Percentiles rank a stretch among this genome's conserved stretches.
These are phyloP conservation scores for Aldabrachelys gigantea DNA, from an alignment of 2,113 vertebrate species.

Conservation along the genomic window DNA sequence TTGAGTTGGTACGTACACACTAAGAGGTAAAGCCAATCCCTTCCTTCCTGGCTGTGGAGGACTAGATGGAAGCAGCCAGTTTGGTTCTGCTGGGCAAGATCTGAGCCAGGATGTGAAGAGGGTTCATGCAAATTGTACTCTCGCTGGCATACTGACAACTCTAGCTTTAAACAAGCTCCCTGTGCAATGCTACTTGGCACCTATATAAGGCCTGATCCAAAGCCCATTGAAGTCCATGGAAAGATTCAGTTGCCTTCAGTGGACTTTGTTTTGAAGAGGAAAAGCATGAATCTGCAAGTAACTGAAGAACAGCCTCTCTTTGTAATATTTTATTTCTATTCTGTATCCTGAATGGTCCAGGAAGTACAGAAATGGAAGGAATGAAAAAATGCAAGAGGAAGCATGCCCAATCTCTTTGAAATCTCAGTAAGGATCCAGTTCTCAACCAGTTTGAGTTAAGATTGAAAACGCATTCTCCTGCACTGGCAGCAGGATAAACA, in stretches of 20 bases:
- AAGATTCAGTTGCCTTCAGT: neutral
- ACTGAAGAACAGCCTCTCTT: neutral
- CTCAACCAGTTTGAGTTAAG: neutral
- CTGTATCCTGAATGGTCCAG: neutral
- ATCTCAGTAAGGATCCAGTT: neutral
- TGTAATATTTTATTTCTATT: neutral
- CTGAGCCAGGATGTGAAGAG: neutral
- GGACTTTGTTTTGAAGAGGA: neutral
- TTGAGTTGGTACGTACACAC: neutral
- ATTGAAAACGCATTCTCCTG: neutral
- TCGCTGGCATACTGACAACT: neutral
- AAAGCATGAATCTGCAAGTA: neutral
- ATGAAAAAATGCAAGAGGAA: neutral
- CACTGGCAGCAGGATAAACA: neutral
- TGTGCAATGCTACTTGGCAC: neutral
- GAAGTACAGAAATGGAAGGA: neutral
- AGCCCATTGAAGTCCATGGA: neutral
- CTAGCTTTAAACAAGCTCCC: neutral
- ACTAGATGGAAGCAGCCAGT: neutral
- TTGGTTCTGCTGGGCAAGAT: neutral
- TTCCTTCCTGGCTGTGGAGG: neutral
- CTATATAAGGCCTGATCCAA: neutral
- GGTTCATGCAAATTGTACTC: neutral
- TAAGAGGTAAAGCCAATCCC: neutral
- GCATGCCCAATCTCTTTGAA: neutral